Evolutionary conservation across 1,140 invertebrate species (phyloP).

Genomic region (Pollicipes pollicipes): DNA sequence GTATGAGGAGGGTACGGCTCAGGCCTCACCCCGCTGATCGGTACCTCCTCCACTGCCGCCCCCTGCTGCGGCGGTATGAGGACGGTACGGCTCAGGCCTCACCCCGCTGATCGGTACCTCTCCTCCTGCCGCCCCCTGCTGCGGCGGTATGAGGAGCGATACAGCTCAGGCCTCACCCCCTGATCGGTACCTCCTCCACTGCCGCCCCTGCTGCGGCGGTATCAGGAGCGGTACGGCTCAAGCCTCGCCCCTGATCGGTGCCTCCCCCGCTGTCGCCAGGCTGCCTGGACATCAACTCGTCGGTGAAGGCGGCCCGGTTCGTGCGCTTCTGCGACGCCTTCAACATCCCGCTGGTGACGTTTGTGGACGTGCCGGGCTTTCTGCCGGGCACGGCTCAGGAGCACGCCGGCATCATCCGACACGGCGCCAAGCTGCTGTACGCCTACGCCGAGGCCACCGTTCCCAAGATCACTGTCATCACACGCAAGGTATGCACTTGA

Average conservation of each 20-base stretch:
- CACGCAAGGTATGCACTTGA: constrained; percentile 43
- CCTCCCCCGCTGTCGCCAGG: constrained; percentile 30
- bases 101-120: too few species aligned
- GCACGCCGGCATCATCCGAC: constrained; percentile 50
- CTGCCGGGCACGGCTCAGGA: constrained; percentile 48
- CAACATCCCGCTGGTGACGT: constrained; percentile 52
- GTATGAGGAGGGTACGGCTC: too few species aligned
- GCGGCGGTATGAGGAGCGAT: too few species aligned
- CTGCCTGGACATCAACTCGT: constrained; percentile 54
- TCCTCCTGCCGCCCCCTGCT: too few species aligned
- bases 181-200: too few species aligned
- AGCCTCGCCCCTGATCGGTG: background rate
- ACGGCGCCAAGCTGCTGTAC: constrained; percentile 57
- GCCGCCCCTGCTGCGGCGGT: too few species aligned
- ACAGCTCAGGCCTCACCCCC: too few species aligned
- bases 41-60: too few species aligned
- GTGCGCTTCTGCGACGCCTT: constrained; percentile 57
- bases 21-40: too few species aligned
- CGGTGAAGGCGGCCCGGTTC: constrained; percentile 54
- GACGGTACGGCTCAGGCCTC: too few species aligned
- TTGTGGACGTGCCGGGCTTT: constrained; percentile 58
- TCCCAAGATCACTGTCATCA: constrained; percentile 55
- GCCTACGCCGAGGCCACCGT: constrained; percentile 58
- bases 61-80: too few species aligned
- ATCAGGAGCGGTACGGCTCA: too few species aligned